phyloP scores from a whole-genome alignment of 2,113 vertebrate species.

The Pollachius pollachius region DNA sequence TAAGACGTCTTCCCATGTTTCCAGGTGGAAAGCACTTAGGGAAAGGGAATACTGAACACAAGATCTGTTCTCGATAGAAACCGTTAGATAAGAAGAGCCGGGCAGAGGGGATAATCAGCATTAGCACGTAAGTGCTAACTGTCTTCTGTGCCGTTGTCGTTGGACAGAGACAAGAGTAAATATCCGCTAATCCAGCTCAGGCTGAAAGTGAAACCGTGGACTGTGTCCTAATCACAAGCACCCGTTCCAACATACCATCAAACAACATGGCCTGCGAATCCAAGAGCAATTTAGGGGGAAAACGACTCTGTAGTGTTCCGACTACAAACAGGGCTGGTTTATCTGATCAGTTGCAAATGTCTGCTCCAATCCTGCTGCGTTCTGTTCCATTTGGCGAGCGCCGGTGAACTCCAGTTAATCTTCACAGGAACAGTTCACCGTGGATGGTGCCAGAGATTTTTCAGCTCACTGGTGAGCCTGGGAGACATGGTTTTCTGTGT shows the following conservation, averaged over 20 bases:
- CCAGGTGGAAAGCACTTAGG: neutral
- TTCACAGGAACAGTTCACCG: no score
- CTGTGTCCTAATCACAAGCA: constrained; percentile 10
- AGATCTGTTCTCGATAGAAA: no score
- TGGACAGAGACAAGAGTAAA: no score
- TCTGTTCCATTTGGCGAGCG: constrained; percentile 51
- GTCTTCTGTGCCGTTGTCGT: no score
- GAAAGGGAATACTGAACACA: neutral
- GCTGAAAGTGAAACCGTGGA: neutral
- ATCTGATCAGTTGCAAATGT: constrained; percentile 60
- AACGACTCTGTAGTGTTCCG: neutral
- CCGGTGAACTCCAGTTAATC: constrained; percentile 14
- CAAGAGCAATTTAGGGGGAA: constrained; percentile 20
- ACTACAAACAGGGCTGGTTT: constrained; percentile 36
- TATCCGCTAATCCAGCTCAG: no score
- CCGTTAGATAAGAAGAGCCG: no score
- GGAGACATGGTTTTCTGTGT: no score
- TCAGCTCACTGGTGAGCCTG: no score
- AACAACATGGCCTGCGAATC: neutral
- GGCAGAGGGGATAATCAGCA: no score
- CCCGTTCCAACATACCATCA: no score
- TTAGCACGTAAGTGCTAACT: no score
- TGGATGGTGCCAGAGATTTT: no score
- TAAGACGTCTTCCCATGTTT: neutral
- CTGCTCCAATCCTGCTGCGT: constrained; percentile 39